Conservation (phyloP, 2,797 vertebrate genomes). For the Prunella strophiata region DNA sequence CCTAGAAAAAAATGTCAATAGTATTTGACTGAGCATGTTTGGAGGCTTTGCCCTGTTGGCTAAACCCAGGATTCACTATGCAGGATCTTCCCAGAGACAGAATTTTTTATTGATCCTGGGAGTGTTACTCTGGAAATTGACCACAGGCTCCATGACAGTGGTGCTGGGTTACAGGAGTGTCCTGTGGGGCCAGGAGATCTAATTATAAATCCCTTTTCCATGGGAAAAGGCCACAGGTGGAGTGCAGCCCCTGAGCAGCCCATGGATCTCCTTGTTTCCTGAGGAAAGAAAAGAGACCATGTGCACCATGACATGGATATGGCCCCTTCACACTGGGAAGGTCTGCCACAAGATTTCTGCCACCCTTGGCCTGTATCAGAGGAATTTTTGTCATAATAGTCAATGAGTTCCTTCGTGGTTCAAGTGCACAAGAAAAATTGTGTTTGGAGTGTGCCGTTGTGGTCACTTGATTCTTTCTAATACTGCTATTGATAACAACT, state of each 20-base stretch:
- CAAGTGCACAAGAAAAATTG: neutral
- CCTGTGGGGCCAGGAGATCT: neutral
- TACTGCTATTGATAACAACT: neutral
- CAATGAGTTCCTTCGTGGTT: neutral
- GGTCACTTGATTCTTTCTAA: neutral
- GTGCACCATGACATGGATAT: neutral
- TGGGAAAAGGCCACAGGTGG: neutral
- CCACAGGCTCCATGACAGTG: neutral
- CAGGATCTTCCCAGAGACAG: neutral
- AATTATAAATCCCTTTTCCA: neutral
- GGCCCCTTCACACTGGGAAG: neutral
- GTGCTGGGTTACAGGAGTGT: neutral
- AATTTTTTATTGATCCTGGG: neutral
- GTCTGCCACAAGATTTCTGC: neutral
- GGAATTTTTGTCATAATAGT: neutral
- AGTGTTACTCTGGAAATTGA: neutral
- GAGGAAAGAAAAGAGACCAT: fast-evolving
- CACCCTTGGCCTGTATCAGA: neutral
- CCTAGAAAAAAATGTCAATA: neutral
- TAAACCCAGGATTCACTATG: neutral
- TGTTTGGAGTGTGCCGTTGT: neutral
- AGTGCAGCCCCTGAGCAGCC: neutral
- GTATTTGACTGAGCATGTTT: neutral
- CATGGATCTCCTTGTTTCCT: fast-evolving
- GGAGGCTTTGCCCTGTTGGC: neutral